Evolutionary conservation across 1,140 invertebrate species (phyloP).

Genomic region (Triops cancriformis): DNA sequence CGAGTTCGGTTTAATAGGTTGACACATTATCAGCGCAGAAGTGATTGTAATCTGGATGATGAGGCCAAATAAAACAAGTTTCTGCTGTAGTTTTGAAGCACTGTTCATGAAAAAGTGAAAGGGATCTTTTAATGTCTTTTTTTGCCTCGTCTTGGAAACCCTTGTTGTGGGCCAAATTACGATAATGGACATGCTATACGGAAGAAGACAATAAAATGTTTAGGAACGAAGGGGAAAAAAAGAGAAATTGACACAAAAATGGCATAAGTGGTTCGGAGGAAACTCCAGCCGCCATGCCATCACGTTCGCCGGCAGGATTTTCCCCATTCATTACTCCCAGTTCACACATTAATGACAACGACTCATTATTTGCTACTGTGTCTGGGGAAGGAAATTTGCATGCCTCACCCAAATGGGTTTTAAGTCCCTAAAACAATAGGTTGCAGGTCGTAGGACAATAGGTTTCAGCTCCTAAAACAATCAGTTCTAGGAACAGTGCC

Average conservation of each 20-base stretch:
- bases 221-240: neutral
- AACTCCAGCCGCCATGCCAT: neutral
- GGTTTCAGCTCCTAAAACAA: no score
- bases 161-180: neutral
- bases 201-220: neutral
- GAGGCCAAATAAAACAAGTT: slow-evolving; percentile 3
- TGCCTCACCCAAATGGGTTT: neutral
- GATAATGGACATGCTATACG: neutral
- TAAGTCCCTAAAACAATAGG: no score
- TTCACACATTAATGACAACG: slow-evolving; percentile 4
- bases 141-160: neutral
- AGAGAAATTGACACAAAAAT: neutral
- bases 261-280: neutral
- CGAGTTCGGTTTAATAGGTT: slow-evolving; percentile 1
- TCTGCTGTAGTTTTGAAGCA: neutral
- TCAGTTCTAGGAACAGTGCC: no score
- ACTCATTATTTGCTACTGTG: neutral
- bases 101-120: neutral
- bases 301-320: neutral
- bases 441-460: no score
- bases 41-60: slow-evolving; percentile 10
- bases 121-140: neutral
- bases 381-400: neutral
- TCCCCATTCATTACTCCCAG: slow-evolving; percentile 5
- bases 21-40: neutral